A percentile compares a stretch with the other conserved stretches of the same genome.
Evolutionary conservation across 2,113 vertebrate species (phyloP).

Genomic region (Hydropotes inermis): DNA sequence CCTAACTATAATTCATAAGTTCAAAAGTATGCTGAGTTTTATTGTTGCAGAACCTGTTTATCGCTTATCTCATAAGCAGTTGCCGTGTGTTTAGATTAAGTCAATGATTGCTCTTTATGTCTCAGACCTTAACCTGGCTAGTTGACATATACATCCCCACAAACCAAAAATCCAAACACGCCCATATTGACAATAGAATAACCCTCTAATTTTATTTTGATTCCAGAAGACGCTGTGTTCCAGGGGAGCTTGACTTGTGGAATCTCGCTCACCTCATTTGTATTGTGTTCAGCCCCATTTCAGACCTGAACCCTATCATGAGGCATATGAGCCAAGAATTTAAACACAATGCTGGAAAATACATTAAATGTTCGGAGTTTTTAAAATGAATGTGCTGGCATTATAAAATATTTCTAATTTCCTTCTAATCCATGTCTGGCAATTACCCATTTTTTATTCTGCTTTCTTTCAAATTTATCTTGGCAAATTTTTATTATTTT

Average conservation of each 20-base stretch:
- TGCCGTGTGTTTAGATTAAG: not conserved
- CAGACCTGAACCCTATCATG: not conserved
- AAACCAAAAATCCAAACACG: not conserved
- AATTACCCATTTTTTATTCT: not conserved
- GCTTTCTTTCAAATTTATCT: constrained; percentile 17
- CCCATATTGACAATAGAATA: not conserved
- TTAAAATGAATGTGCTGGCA: not conserved
- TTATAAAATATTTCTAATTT: not conserved
- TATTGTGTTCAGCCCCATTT: not conserved
- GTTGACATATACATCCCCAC: not conserved
- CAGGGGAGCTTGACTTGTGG: not conserved
- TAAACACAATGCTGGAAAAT: not conserved
- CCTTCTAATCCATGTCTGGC: not conserved
- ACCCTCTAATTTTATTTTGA: not conserved
- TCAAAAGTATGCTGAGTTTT: constrained; percentile 20
- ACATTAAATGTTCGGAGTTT: not conserved
- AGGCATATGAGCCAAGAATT: not conserved
- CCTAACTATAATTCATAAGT: constrained; percentile 9
- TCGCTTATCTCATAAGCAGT: not conserved
- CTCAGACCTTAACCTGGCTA: not conserved
- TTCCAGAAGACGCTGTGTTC: not conserved
- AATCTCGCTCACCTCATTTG: not conserved
- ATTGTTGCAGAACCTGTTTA: constrained; percentile 36
- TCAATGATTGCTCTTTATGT: not conserved
- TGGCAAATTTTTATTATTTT: not conserved